phyloP scores from a whole-genome alignment of 2,797 vertebrate species.

The Taenioides sp. region DNA sequence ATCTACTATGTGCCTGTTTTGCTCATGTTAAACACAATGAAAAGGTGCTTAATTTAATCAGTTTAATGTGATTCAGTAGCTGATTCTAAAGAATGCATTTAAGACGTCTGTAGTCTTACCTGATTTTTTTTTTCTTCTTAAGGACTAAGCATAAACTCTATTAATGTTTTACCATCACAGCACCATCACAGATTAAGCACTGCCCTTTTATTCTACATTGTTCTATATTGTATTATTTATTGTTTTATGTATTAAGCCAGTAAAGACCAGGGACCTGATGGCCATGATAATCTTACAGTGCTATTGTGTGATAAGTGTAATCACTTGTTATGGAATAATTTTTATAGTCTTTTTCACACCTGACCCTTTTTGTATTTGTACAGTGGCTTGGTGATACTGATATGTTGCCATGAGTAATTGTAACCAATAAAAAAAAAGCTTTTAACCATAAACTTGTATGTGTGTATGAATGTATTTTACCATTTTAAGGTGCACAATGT shows the following conservation, averaged over 20 bases:
- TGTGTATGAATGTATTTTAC: slow-evolving; percentile 5
- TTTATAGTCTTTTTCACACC: slow-evolving; percentile 87
- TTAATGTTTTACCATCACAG: slow-evolving; percentile 40
- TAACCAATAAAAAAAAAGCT: slow-evolving; percentile 96
- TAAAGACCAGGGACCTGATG: slow-evolving; percentile 86
- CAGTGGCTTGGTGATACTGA: slow-evolving; percentile 93
- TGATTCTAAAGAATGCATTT: background rate
- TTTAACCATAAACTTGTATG: slow-evolving; percentile 81
- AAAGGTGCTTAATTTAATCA: slow-evolving; percentile 60
- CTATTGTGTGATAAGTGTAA: slow-evolving; percentile 86
- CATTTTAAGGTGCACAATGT: background rate
- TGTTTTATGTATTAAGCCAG: slow-evolving; percentile 79
- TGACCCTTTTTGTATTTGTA: slow-evolving; percentile 93
- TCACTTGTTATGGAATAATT: slow-evolving; percentile 88
- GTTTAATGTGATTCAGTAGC: slow-evolving; percentile 17
- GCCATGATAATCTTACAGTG: slow-evolving; percentile 86
- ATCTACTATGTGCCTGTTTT: slow-evolving; percentile 66
- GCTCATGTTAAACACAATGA: slow-evolving; percentile 42
- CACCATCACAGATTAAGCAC: slow-evolving; percentile 77
- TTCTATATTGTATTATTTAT: slow-evolving; percentile 69
- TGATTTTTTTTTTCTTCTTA: background rate
- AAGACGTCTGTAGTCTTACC: background rate
- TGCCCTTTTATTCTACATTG: slow-evolving; percentile 77
- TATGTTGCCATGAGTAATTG: slow-evolving; percentile 93
- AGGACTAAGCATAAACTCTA: slow-evolving; percentile 1